Conservation (phyloP, 2,113 vertebrate species). For the Lamprotornis superbus region DNA sequence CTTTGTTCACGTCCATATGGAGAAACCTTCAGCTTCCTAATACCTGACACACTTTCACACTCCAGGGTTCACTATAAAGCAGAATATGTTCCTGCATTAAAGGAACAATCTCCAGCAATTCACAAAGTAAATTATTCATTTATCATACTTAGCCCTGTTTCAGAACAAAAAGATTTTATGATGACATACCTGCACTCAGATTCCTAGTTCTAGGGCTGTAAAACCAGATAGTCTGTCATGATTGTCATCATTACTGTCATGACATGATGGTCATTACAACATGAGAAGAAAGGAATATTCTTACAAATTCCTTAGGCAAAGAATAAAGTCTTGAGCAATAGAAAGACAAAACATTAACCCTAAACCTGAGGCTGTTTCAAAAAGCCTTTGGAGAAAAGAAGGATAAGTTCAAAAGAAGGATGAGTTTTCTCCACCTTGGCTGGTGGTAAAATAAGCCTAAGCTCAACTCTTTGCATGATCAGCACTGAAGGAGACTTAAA, state of each 20-base stretch:
- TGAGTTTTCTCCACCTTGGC: slow-evolving; percentile 42
- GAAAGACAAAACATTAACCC: slow-evolving; percentile 51
- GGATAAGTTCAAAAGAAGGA: slow-evolving; percentile 35
- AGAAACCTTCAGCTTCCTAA: background rate
- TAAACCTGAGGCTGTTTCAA: slow-evolving; percentile 32
- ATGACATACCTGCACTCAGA: background rate
- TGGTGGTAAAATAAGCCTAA: slow-evolving; percentile 56
- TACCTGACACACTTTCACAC: background rate
- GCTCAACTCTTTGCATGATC: slow-evolving; percentile 49
- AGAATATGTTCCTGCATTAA: background rate
- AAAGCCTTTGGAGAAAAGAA: slow-evolving; percentile 57
- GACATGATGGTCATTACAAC: slow-evolving; percentile 7
- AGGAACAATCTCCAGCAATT: background rate
- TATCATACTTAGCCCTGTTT: background rate
- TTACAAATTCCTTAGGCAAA: slow-evolving; percentile 11
- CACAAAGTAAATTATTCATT: slow-evolving; percentile 1
- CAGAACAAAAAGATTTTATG: slow-evolving; percentile 7
- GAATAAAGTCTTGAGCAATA: slow-evolving; percentile 19
- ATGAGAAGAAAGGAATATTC: background rate
- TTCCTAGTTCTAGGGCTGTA: background rate
- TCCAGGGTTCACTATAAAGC: background rate
- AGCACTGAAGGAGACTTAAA: slow-evolving; percentile 38
- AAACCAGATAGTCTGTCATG: background rate
- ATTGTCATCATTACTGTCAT: background rate
- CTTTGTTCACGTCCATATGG: background rate